phyloP scores from a whole-genome alignment of 2,113 vertebrate species.

The Procavia capensis region DNA sequence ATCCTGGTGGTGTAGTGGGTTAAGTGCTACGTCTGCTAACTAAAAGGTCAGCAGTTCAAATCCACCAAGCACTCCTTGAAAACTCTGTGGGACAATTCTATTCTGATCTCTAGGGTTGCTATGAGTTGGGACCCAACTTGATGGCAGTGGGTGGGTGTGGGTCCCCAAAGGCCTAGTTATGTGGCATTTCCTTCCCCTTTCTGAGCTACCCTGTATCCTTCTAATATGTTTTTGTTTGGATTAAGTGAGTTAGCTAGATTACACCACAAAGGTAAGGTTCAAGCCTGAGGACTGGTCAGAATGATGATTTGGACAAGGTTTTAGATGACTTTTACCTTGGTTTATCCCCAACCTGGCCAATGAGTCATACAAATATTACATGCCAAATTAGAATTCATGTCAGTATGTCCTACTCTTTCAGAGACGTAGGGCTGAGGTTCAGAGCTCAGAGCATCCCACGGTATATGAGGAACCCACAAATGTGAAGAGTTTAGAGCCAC shows the following conservation, averaged over 20 bases:
- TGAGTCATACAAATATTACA: neutral
- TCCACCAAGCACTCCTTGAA: too few species aligned
- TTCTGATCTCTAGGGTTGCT: too few species aligned
- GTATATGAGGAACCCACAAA: neutral
- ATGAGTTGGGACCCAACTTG: too few species aligned
- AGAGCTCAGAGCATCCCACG: neutral
- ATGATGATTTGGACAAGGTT: neutral
- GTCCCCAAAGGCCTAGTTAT: neutral
- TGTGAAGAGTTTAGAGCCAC: too few species aligned
- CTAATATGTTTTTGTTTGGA: neutral
- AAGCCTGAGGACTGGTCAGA: conserved; percentile 10
- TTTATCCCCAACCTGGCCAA: neutral
- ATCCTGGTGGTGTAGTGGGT: too few species aligned
- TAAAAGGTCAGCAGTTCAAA: too few species aligned
- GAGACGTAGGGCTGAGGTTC: neutral
- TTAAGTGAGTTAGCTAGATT: neutral
- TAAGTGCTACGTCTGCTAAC: too few species aligned
- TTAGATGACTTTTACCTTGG: neutral
- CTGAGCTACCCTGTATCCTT: neutral
- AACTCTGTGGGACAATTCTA: too few species aligned
- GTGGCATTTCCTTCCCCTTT: neutral
- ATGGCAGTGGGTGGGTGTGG: too few species aligned
- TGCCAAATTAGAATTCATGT: neutral
- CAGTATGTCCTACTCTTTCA: neutral
- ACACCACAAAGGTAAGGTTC: neutral